Conservation (phyloP, 2,797 vertebrate genomes). For the Furcifer pardalis region DNA sequence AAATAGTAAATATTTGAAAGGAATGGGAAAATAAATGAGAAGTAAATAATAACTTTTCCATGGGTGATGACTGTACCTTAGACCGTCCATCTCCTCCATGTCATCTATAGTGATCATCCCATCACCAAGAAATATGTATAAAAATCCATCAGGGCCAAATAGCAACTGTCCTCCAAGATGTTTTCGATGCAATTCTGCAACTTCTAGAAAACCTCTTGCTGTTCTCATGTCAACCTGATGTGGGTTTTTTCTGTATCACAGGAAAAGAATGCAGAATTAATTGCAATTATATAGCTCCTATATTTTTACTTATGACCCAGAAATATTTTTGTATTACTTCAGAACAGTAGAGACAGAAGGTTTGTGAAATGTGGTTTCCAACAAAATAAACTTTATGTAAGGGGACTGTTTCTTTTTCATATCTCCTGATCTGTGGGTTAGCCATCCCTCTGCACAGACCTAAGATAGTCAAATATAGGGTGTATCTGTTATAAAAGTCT, state of each 20-base stretch:
- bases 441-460: too few species aligned
- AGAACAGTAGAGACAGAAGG: not conserved
- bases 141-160: slow-evolving; percentile 91
- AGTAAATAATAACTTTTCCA: not conserved
- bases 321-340: not conserved
- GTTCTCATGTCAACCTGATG: slow-evolving; percentile 93
- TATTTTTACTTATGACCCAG: not conserved
- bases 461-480: not conserved
- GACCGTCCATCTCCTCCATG: slow-evolving; percentile 99
- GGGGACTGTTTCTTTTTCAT: not conserved
- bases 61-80: slow-evolving; percentile 84
- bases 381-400: not conserved
- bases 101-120: slow-evolving; percentile 99
- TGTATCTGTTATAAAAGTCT: too few species aligned
- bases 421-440: not conserved
- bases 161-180: slow-evolving; percentile 95
- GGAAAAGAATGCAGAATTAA: slow-evolving; percentile 1
- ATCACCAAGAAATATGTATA: slow-evolving; percentile 95
- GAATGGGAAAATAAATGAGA: not conserved
- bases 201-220: slow-evolving; percentile 91
- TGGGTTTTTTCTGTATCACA: slow-evolving; percentile 88
- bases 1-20: not conserved
- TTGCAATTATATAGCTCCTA: not conserved
- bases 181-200: slow-evolving; percentile 95
- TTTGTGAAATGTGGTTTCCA: not conserved